These are phyloP conservation scores for Odiellus spinosus DNA, from an alignment of 2,888 invertebrate species.

Conservation along the genomic window DNA sequence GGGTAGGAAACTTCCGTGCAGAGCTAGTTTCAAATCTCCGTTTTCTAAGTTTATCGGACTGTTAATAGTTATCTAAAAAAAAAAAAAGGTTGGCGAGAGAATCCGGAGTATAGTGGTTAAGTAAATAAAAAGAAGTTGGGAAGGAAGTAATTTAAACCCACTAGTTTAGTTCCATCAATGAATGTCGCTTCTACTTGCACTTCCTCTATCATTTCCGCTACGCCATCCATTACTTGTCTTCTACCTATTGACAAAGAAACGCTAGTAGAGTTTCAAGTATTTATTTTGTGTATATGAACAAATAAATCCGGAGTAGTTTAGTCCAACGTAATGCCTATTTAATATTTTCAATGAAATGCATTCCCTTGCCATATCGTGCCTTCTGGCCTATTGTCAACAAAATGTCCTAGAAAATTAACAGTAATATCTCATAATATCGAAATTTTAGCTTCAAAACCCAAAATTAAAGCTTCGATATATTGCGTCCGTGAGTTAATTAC, in stretches of 20 bases:
- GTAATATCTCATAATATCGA: too few species aligned
- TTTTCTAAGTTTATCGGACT: slow-evolving; percentile 24
- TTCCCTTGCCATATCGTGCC: too few species aligned
- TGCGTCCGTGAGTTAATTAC: too few species aligned
- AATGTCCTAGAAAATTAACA: too few species aligned
- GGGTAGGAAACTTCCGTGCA: slow-evolving; percentile 28
- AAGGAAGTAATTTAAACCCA: slow-evolving; percentile 11
- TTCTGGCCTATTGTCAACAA: too few species aligned
- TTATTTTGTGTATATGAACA: too few species aligned
- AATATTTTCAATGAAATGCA: too few species aligned
- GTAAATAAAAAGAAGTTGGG: neutral
- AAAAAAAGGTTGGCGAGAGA: neutral
- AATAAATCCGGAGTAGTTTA: too few species aligned
- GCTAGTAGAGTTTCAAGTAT: neutral
- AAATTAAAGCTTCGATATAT: too few species aligned
- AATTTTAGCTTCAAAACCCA: too few species aligned
- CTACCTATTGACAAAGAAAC: slow-evolving; percentile 17
- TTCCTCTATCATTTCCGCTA: slow-evolving; percentile 25
- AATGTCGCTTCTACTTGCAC: slow-evolving; percentile 28
- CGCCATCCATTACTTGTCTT: slow-evolving; percentile 25
- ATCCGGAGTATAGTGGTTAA: neutral
- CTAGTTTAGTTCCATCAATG: slow-evolving; percentile 29
- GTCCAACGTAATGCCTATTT: too few species aligned
- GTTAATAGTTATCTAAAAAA: slow-evolving; percentile 25
- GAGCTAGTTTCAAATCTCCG: slow-evolving; percentile 25